Base-by-base conservation (phyloP, 2,888 invertebrate genomes). In the Ligdia adustata region DNA sequence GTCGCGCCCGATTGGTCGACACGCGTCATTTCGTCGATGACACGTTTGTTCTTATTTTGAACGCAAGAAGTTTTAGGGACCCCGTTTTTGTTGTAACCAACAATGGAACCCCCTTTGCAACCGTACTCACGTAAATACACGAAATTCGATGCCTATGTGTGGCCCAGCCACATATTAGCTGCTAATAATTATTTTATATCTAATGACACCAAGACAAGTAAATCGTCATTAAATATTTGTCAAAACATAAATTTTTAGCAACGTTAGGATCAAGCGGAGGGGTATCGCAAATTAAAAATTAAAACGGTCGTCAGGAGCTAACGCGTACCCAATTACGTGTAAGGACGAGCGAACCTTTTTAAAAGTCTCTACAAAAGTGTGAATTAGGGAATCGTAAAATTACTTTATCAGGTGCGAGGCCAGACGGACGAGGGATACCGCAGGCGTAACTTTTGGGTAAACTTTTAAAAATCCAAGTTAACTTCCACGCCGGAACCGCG, bases 11-110 rank as follows among this genome's bases (percentile, higher is more conserved):
- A 89, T 89, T 90, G 90, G 90, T 86, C 86, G 89, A 86, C 87
- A 87, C 86, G 86, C 88, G 85, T 89, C 87, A 90, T 88, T 89
- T 88, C 82, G 74, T 88, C 89, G 87, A 88, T 89, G 88, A 88
- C 87, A 89, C 79, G 82, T 88, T 89, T 89, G 88, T 89, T 90
- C 90, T 90, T 90, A 89, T 89, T 89, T 88, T 79, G 67, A 77
- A 76, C 78, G 77, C 72, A 87, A 85, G 85, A 84, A 84, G 76
- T 79, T 74, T 57, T 77, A 77, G 74, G 82, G 78, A 83, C 81
- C 75, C 61, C 71, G 70, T 72, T 81, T 84, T 88, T 87, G 82
- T 84, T 76, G 62, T 72, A 63, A 63, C 60, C 7, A 70, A 85
- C 83, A 86, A 85, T 76, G 70, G 74, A 60, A 68, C 75, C 78